A percentile compares a stretch with the other conserved stretches of the same genome.
These are phyloP conservation scores for Telenomus remus DNA, from an alignment of 1,140 invertebrate species.

Conservation along the genomic window DNA sequence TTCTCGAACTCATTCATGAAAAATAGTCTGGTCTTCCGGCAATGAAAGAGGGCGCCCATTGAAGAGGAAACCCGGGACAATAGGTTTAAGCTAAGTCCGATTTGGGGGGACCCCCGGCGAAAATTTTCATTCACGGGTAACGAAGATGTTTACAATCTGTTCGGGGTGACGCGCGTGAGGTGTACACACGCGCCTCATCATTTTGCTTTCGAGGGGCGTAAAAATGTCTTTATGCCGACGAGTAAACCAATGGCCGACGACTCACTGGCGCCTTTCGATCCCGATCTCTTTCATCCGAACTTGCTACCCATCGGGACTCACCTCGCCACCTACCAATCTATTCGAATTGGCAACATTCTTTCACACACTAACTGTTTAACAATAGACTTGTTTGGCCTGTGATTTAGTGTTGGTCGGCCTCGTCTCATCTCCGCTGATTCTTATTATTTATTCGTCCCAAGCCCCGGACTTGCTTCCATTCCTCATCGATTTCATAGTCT, in stretches of 20 bases:
- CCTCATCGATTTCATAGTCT: constrained; percentile 16
- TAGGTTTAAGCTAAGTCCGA: constrained; percentile 64
- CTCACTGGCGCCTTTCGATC: constrained; percentile 67
- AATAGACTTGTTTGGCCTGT: constrained; percentile 71
- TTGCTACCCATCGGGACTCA: constrained; percentile 22
- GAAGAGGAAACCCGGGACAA: constrained; percentile 65
- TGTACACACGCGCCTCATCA: constrained; percentile 31
- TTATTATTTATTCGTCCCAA: constrained; percentile 48
- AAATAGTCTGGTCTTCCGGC: constrained; percentile 38
- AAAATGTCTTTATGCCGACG: constrained; percentile 41
- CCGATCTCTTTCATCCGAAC: constrained; percentile 52
- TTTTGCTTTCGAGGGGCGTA: constrained; percentile 26
- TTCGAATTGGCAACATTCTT: constrained; percentile 70
- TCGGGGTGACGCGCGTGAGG: constrained; percentile 28
- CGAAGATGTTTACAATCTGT: constrained; percentile 48
- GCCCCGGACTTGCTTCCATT: constrained; percentile 31
- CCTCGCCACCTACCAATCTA: constrained; percentile 56
- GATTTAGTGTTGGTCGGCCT: constrained; percentile 65
- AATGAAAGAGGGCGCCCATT: constrained; percentile 63
- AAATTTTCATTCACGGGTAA: constrained; percentile 50
- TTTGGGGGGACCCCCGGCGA: constrained; percentile 45
- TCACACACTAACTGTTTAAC: constrained; percentile 71
- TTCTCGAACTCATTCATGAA: constrained; percentile 32
- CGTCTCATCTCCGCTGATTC: constrained; percentile 55
- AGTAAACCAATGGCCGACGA: constrained; percentile 50